A percentile compares a stretch with the other conserved stretches of the same genome.
Conservation (phyloP, 2,888 invertebrate species). For the Nomada ruficornis region DNA sequence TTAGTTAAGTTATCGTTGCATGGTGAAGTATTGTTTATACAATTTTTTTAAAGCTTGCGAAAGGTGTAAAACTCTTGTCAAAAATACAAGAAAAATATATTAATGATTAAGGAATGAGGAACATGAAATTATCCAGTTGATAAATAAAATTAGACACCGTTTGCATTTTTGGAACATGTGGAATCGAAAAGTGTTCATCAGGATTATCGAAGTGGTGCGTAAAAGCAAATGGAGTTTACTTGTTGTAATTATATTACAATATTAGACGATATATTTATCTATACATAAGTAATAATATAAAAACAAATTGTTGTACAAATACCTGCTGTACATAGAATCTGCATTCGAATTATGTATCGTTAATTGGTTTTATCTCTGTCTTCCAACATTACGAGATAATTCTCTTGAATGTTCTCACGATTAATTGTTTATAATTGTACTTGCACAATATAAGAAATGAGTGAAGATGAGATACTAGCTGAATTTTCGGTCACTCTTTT, state of each 20-base stretch:
- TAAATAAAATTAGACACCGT: background rate
- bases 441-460: constrained; percentile 1
- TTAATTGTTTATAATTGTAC: constrained; percentile 38
- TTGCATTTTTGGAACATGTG: constrained; percentile 76
- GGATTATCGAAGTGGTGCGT: constrained; percentile 82
- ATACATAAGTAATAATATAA: background rate
- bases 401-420: constrained; percentile 27
- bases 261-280: background rate
- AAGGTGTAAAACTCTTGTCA: no score
- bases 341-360: background rate
- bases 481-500: background rate
- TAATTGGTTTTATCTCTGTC: constrained; percentile 22
- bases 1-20: background rate
- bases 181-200: constrained; percentile 82
- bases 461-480: background rate
- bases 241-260: background rate
- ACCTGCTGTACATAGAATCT: background rate
- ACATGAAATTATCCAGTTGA: background rate
- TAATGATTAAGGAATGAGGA: background rate
- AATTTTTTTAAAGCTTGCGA: background rate
- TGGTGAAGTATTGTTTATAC: background rate
- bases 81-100: no score
- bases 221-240: background rate
- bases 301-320: no score
- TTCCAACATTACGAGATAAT: constrained; percentile 22